These are phyloP conservation scores for Pantherophis alleghaniensis DNA, from an alignment of 2,797 vertebrate species.

Conservation along the genomic window DNA sequence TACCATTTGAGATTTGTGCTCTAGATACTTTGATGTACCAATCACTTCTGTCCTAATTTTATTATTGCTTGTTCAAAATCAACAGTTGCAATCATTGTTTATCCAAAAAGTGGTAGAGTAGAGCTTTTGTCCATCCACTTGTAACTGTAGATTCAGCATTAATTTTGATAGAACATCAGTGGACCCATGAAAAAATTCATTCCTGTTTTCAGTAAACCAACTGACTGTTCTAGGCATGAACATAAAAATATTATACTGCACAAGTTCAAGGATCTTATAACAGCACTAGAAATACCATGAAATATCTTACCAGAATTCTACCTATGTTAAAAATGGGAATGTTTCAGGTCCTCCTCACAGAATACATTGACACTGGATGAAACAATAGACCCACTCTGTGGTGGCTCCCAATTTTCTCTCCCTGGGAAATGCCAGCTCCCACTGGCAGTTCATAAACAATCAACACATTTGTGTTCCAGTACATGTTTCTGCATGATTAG, in stretches of 20 bases:
- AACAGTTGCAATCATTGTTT: not conserved
- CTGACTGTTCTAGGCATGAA: not conserved
- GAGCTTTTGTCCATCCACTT: not conserved
- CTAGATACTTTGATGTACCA: not conserved
- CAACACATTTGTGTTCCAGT: not conserved
- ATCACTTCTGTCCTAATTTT: constrained; percentile 11
- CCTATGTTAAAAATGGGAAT: not conserved
- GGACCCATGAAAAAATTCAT: not conserved
- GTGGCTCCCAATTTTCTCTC: not conserved
- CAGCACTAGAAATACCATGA: not conserved
- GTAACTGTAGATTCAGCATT: not conserved
- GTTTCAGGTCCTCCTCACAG: not conserved
- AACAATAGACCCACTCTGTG: not conserved
- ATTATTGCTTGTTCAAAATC: not conserved
- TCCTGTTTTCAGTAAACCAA: not conserved
- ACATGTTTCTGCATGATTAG: not conserved
- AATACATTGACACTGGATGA: not conserved
- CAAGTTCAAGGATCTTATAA: not conserved
- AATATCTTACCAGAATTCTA: not conserved
- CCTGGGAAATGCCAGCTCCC: not conserved
- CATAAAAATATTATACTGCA: not conserved
- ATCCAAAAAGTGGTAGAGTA: not conserved
- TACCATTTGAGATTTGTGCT: constrained; percentile 4
- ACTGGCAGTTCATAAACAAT: not conserved
- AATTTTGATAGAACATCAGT: not conserved